phyloP scores from a whole-genome alignment of 2,797 vertebrate genomes.

The Microtus obscurus region DNA sequence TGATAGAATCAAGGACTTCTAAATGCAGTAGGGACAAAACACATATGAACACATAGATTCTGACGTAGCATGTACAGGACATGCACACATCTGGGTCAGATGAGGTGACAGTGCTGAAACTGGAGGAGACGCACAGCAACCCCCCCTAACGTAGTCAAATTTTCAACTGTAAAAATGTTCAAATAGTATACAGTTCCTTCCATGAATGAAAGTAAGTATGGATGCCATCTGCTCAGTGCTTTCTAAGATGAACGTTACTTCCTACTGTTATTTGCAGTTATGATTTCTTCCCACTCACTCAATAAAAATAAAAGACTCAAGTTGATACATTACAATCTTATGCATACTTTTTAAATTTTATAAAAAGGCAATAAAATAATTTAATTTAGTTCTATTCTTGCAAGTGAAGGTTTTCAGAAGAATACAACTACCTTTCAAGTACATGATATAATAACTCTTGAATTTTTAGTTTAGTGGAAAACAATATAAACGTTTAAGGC shows the following conservation, averaged over 20 bases:
- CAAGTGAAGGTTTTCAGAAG: not conserved
- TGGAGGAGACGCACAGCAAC: fast-evolving
- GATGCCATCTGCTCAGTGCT: not conserved
- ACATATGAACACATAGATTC: not conserved
- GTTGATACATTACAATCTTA: not conserved
- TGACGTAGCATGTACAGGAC: not conserved
- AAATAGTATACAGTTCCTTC: not conserved
- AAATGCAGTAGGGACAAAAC: not conserved
- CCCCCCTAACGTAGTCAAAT: not conserved
- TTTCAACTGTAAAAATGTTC: not conserved
- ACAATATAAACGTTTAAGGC: not conserved
- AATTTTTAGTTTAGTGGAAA: not conserved
- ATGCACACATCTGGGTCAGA: not conserved
- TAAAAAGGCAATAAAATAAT: not conserved
- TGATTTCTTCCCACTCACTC: not conserved
- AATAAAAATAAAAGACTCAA: not conserved
- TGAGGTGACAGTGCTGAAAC: no score
- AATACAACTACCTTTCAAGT: not conserved
- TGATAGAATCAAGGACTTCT: not conserved
- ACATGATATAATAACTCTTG: not conserved
- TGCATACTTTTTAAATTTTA: not conserved
- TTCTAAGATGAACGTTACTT: not conserved
- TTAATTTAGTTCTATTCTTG: not conserved
- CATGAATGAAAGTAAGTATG: not conserved
- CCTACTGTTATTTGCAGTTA: not conserved